Evolutionary conservation across 2,888 invertebrate genomes (phyloP), one percentile per base, ranked within the genome.

Genomic region (Leptopilina myrica): DNA sequence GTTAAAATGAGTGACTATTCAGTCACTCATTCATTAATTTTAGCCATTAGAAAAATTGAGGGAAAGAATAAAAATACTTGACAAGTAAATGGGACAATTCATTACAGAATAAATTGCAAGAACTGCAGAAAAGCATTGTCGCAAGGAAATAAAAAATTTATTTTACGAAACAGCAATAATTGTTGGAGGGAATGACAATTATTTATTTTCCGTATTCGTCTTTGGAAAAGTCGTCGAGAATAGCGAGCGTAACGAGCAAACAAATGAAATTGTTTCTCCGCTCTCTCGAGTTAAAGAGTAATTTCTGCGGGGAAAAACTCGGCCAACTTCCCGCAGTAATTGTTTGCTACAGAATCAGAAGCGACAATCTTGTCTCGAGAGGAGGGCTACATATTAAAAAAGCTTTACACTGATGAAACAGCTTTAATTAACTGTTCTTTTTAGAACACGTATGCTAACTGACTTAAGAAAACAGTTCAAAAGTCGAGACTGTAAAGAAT

Each of bases 341-440:
- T 81, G 81, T 81, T 81, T 79, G 75, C 79, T 20, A 73, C 53
- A 56, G 75, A 76, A 81, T 77, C 79, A 64, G 53, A 11, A 64
- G 64, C 53, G 77, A 66, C 75, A 76, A 76, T 77, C 76, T 69
- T 75, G 65, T 77, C 76, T 75, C 65, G 56, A 46, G 65, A 14
- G 33, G 67, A 26, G 40, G 73, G 73, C 56, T 73, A 56, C 40
- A 73, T 73, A 73, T 56, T 73, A 73, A 73, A 73, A 77, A 64
- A 75, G 64, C 66, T 67, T 43, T 49, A 46, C 26, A 64, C 43
- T 66, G 53, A 49, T 49, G 69, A 67, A 78, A 65, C 77, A 56
- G 76, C 73, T 78, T 80, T 78, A 77, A 81, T 81, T 81, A 81
- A 79, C 81, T 73, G 73, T 59, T 73, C 73, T 73, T 73, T 73